These are phyloP conservation scores for Micrasema minimum DNA, from an alignment of 1,140 invertebrate species.

Conservation along the genomic window DNA sequence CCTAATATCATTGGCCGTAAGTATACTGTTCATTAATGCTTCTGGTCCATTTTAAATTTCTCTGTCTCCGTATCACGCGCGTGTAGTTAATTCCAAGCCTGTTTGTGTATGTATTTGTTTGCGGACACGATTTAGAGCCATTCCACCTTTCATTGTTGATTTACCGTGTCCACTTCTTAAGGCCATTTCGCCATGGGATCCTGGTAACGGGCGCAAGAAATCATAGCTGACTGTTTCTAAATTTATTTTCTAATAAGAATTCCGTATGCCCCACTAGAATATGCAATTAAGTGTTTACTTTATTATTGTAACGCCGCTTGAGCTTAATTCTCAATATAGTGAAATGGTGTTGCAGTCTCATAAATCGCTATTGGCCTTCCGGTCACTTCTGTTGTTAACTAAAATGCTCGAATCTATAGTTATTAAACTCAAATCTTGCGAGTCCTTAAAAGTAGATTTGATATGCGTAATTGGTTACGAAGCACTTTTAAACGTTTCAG, in stretches of 20 bases:
- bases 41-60: constrained; percentile 27
- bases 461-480: constrained; percentile 8
- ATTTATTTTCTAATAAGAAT: no score
- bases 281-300: no score
- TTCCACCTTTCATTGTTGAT: constrained; percentile 26
- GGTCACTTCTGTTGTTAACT: not conserved
- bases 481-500: not conserved
- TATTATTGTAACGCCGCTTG: no score
- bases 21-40: constrained; percentile 17
- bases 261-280: no score
- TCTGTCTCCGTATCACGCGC: not conserved
- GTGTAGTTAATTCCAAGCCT: no score
- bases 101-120: not conserved
- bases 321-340: no score
- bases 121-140: not conserved
- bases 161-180: constrained; percentile 18
- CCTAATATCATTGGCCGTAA: constrained; percentile 24
- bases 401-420: no score
- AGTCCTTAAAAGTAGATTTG: no score
- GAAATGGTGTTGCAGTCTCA: no score
- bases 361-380: not conserved
- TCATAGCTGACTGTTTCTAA: no score
- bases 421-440: no score
- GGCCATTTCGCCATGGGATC: constrained; percentile 13
- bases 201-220: not conserved